Evolutionary conservation across 2,888 invertebrate species (phyloP), one percentile per base, ranked within the genome.

Genomic region (Eugnorisma glareosa): DNA sequence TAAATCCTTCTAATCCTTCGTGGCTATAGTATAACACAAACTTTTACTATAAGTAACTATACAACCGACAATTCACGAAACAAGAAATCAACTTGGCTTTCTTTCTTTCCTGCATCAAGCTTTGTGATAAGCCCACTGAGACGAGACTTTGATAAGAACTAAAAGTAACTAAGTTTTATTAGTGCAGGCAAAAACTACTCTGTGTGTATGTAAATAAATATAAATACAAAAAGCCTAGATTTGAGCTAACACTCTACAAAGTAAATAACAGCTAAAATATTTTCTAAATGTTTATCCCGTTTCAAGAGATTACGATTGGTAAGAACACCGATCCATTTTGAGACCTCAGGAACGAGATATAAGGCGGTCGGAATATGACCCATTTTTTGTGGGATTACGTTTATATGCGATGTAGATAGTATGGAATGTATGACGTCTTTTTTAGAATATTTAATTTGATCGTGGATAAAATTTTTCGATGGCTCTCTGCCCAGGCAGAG

Each of bases 341-440:
- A 66, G 28, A 61, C 43, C 66, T 82, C 57, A 59, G 40, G 11
- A 45, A 57, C 54, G 57, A 57, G 57, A 35, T 67, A 43, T 67
- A 51, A 66, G 57, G 24, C 48, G 66, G 57, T 15, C 40, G 35
- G 43, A 81, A 82, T 75, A 43, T 67, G 48, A 35, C 43, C 57
- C 57, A 75, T 75, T 67, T 81, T 79, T 67, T 79, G 43, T 21
- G 59, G 78, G 78, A 75, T 75, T 67, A 81, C 66, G 24, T 67
- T 15, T 51, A n/a, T 51, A 51, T 13, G 28, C 21, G 40, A 64
- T 48, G 48, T 43, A 54, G 51, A 35, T 72, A 24, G 6, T 18
- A 66, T 18, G 48, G 15, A 74, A 59, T 51, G 24, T 59, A 13
- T 66, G 15, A 24, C 18, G 35, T 35, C 13, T 13, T 73, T 51